Evolutionary conservation across 2,888 invertebrate species (phyloP).

Genomic region (Tetheella fluctuosa): DNA sequence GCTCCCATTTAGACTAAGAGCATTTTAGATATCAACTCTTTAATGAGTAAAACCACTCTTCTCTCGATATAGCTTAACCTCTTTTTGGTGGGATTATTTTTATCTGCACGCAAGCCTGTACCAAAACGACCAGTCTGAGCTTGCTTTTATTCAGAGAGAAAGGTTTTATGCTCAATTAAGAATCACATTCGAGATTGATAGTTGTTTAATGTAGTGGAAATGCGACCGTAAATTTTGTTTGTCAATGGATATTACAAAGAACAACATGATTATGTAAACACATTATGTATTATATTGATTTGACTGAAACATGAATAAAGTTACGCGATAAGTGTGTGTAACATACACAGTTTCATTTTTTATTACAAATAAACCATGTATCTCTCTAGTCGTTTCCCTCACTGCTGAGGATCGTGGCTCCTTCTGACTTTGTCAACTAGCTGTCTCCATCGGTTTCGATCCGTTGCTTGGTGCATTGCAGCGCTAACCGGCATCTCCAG

Average conservation of each 20-base stretch:
- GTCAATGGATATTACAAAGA: background rate
- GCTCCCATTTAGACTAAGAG: background rate
- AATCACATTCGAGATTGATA: background rate
- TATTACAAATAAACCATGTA: no score
- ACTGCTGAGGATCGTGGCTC: no score
- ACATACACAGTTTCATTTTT: background rate
- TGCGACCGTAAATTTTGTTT: background rate
- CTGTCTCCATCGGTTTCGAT: no score
- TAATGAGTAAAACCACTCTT: background rate
- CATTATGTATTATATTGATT: background rate
- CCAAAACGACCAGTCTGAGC: background rate
- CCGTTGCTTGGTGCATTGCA: no score
- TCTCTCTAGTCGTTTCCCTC: no score
- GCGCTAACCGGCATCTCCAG: no score
- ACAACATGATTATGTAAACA: background rate
- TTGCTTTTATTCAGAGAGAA: background rate
- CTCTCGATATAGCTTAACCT: background rate
- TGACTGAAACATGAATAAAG: background rate
- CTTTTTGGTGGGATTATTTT: background rate
- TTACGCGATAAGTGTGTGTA: background rate
- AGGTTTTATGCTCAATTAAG: background rate
- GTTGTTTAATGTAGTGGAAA: background rate
- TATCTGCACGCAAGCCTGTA: background rate
- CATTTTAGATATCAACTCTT: background rate
- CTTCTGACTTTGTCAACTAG: no score